Base-by-base conservation (phyloP, 2,113 vertebrate species). In the Nestor notabilis region DNA sequence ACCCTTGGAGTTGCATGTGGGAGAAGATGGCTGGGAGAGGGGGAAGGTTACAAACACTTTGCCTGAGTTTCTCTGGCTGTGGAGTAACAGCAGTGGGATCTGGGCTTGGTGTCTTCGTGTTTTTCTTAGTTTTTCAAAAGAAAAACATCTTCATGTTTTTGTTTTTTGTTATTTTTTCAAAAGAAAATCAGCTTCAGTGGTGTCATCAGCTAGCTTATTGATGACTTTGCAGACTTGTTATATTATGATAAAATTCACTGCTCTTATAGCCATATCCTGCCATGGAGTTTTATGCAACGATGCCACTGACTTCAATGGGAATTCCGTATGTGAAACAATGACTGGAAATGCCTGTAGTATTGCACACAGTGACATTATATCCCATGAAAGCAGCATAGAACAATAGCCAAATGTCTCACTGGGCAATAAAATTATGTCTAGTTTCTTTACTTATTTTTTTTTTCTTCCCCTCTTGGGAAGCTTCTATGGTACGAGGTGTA, bases 331-430 rank as follows among this genome's bases (percentile, higher is more conserved):
- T 37, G 83, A 93, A 93, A 95, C 85, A 93, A 72, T 93, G 83
- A 64, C 76, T 83, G 97, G 90, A 96, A 96, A 93, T 89, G 52
- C 76, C 83, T 84, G 46, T 69, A 64, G 50, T 56, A 82, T 75
- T 89, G 90, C 72, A 75, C 52, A 52, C 19, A 81, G 47, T 95
- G 83, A 93, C 86, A 81, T 35, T 84, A 10, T 75, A 61, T 75
- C 72, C 85, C 86, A 92, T 84, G 70, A 91, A 97, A 92, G 13
- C 49, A 89, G 20, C 31, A 72, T 44, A 87, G 35, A 96, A 94
- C 89, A 95, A 91, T 93, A 96, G 52, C 52, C n/a, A 27, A 71
- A 90, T 39, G 33, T 88, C 69, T 83, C 78, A 63, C 35, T 74
- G 77, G 31, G 27, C 72, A 75, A 78, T 60, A 75, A 90, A 94